A percentile compares a stretch with the other conserved stretches of the same genome.
Evolutionary conservation across 1,140 invertebrate genomes (phyloP).

Genomic region (Onthophagus taurus): DNA sequence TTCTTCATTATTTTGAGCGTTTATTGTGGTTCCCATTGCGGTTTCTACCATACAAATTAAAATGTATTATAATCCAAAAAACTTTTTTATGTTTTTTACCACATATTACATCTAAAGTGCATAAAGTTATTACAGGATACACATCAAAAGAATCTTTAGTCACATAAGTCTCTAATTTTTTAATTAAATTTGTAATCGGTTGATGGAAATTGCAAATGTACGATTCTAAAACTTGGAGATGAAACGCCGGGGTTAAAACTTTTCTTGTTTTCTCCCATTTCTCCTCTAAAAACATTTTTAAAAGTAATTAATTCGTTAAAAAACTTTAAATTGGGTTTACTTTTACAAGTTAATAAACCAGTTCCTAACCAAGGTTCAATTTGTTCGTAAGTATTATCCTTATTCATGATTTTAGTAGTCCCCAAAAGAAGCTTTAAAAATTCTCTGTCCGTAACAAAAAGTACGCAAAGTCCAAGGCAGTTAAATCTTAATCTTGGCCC

Average conservation of each 20-base stretch:
- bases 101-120: slow-evolving; percentile 1
- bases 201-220: not conserved
- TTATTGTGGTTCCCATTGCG: slow-evolving; percentile 57
- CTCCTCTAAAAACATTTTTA: not conserved
- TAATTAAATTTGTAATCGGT: not conserved
- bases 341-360: not conserved
- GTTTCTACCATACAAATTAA: too few relatives aligned
- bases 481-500: too few relatives aligned
- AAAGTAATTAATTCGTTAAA: too few relatives aligned
- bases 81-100: slow-evolving; percentile 11
- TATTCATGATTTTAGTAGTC: not conserved
- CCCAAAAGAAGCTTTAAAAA: not conserved
- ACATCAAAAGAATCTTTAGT: not conserved
- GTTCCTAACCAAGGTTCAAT: not conserved
- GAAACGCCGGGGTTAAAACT: not conserved
- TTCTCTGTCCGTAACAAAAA: not conserved
- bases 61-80: too few relatives aligned
- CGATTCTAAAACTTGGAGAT: not conserved
- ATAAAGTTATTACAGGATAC: not conserved
- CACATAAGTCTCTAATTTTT: not conserved
- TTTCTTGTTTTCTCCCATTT: slow-evolving; percentile 6
- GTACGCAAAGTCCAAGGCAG: too few relatives aligned
- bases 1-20: slow-evolving; percentile 56
- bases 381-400: not conserved
- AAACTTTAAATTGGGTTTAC: too few relatives aligned